These are phyloP conservation scores for Cetoscarus ocellatus DNA, from an alignment of 2,797 vertebrate genomes.

Conservation along the genomic window DNA sequence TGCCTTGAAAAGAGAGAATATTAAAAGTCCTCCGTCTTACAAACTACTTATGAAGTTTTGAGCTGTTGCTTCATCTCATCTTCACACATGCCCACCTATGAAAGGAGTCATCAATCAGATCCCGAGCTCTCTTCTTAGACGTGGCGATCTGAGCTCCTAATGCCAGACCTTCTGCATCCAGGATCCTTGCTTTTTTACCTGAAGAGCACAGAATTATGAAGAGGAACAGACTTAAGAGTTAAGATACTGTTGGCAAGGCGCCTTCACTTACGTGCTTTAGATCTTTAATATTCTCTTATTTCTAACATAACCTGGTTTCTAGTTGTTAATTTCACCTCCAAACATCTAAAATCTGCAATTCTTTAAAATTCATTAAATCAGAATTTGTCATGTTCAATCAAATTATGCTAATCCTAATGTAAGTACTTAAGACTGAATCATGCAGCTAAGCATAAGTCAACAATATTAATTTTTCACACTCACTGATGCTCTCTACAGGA, in stretches of 20 bases:
- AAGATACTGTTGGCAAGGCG: neutral
- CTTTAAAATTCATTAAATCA: no score
- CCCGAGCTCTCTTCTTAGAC: slow-evolving; percentile 90
- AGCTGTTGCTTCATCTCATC: neutral
- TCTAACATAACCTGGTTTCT: no score
- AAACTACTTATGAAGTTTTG: neutral
- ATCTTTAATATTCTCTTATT: no score
- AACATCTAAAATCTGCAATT: neutral
- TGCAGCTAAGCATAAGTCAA: no score
- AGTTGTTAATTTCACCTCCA: neutral
- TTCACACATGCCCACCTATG: slow-evolving; percentile 84
- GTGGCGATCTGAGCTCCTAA: slow-evolving; percentile 90
- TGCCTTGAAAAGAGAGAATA: no score
- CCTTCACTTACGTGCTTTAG: neutral
- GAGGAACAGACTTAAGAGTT: neutral
- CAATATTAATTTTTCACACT: slow-evolving; percentile 57
- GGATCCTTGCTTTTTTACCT: slow-evolving; percentile 88
- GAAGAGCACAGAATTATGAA: slow-evolving; percentile 3
- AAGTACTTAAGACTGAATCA: no score
- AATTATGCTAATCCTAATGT: no score
- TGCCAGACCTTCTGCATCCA: slow-evolving; percentile 93
- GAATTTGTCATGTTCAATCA: no score
- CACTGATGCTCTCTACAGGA: slow-evolving; percentile 92
- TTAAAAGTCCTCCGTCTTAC: neutral
- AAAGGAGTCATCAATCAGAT: slow-evolving; percentile 93